Evolutionary conservation across 2,113 vertebrate genomes (phyloP).

Genomic region (Cinclus mexicanus): DNA sequence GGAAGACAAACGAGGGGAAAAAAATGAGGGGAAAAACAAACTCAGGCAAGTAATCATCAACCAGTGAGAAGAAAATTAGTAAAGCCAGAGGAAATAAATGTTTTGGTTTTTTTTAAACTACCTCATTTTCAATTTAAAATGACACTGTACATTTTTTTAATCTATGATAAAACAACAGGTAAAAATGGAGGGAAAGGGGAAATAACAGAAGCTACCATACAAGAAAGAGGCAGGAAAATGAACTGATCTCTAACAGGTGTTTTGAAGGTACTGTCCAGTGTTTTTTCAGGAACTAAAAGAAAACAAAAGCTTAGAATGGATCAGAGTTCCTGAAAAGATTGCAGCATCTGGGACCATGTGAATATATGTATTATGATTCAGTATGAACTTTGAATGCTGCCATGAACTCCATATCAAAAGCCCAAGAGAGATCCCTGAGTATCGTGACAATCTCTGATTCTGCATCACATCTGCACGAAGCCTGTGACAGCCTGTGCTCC

Average conservation of each 20-base stretch:
- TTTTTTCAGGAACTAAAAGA: background rate
- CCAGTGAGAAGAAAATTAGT: background rate
- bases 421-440: background rate
- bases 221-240: background rate
- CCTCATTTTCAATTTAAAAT: background rate
- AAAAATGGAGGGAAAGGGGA: background rate
- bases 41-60: background rate
- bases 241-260: background rate
- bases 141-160: background rate
- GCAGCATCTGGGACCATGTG: background rate
- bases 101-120: background rate
- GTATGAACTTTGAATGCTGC: background rate
- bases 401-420: background rate
- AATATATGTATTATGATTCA: background rate
- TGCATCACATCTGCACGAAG: background rate
- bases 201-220: background rate
- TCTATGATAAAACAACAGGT: background rate
- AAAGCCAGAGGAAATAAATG: background rate
- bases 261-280: background rate
- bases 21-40: background rate
- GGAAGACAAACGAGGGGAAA: background rate
- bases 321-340: background rate
- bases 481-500: background rate
- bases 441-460: background rate
- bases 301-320: background rate